Conservation (phyloP, 2,888 invertebrate species). For the Lepeophtheirus nordmannii region DNA sequence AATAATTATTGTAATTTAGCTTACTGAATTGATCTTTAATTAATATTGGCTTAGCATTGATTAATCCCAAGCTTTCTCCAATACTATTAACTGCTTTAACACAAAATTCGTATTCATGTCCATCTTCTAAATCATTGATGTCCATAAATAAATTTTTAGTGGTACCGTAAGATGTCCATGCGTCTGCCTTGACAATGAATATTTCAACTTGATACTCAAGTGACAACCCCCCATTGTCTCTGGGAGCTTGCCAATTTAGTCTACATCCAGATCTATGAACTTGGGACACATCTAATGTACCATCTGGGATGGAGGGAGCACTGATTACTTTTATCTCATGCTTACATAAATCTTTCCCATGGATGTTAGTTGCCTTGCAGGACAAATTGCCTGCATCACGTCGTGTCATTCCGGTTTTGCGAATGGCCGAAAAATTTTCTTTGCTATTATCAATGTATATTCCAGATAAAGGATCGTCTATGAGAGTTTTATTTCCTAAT, state of each 20-base stretch:
- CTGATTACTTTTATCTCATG: conserved; percentile 72
- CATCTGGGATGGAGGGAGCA: conserved; percentile 73
- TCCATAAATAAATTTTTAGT: conserved; percentile 65
- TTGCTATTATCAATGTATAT: conserved; percentile 64
- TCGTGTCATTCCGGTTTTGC: conserved; percentile 40
- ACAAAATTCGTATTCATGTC: conserved; percentile 57
- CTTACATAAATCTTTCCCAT: conserved; percentile 70
- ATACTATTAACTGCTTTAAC: conserved; percentile 38
- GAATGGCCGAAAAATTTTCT: conserved; percentile 28
- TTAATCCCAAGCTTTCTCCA: conserved; percentile 36
- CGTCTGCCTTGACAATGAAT: conserved; percentile 67
- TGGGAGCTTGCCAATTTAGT: conserved; percentile 82
- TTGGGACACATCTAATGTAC: conserved; percentile 74
- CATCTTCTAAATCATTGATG: conserved; percentile 71
- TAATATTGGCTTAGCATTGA: conserved; percentile 45
- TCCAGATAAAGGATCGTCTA: conserved; percentile 44
- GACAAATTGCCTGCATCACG: conserved; percentile 68
- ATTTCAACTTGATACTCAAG: conserved; percentile 85
- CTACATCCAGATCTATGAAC: conserved; percentile 76
- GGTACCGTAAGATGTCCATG: conserved; percentile 75
- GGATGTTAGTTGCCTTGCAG: conserved; percentile 67
- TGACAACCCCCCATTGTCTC: conserved; percentile 86
- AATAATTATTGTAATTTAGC: conserved; percentile 33
- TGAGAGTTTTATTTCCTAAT: conserved; percentile 58
- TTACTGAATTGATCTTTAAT: conserved; percentile 88